Evolutionary conservation across 2,113 vertebrate genomes (phyloP).

Genomic region (Microcebus jonahi): DNA sequence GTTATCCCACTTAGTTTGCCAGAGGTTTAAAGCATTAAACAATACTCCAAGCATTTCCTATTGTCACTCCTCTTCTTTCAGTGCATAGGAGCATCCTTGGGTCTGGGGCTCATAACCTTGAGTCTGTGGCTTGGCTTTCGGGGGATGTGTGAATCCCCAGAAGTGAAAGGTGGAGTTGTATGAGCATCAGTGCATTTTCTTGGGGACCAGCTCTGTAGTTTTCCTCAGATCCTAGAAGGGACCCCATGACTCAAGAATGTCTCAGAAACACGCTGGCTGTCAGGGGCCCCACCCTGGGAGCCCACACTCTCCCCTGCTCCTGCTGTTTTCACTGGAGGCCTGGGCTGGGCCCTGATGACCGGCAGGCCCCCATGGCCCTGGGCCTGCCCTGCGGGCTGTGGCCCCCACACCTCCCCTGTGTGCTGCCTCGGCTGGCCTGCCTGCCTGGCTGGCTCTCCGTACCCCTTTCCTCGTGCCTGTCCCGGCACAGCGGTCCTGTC

Average conservation of each 20-base stretch:
- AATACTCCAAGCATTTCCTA: conserved; percentile 29
- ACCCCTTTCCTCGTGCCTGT: neutral
- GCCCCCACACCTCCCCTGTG: neutral
- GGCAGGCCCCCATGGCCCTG: neutral
- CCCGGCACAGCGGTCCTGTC: neutral
- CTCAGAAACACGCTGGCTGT: neutral
- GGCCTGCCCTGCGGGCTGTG: neutral
- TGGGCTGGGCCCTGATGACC: neutral
- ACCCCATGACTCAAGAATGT: neutral
- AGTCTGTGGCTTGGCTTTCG: neutral
- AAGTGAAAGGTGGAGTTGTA: neutral
- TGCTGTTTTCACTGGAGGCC: neutral
- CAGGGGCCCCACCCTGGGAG: neutral
- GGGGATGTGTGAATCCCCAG: neutral
- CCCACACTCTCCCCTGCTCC: neutral
- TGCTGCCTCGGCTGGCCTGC: neutral
- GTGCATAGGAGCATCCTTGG: neutral
- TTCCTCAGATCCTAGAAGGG: neutral
- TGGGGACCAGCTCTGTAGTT: neutral
- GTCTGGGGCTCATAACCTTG: neutral
- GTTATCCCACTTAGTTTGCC: conserved; percentile 36
- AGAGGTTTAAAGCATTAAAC: conserved; percentile 51
- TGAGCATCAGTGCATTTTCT: neutral
- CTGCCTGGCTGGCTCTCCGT: neutral
- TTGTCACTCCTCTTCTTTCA: neutral